phyloP scores from a whole-genome alignment of 2,888 invertebrate species.

The Drosophila antonietae region DNA sequence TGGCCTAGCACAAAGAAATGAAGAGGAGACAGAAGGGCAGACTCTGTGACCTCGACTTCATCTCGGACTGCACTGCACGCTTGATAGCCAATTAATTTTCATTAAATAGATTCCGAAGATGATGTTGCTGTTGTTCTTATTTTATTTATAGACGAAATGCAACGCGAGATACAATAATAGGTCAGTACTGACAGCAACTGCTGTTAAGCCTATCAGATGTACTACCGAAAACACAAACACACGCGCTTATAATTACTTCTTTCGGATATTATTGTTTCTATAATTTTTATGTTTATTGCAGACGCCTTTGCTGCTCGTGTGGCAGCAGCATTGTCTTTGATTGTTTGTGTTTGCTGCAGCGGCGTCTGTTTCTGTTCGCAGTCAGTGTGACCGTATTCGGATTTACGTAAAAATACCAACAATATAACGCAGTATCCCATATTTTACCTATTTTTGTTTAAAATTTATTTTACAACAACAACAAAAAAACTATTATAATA shows the following conservation, averaged over 20 bases:
- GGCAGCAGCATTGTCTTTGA: conserved; percentile 44
- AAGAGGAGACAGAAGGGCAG: conserved; percentile 18
- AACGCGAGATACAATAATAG: conserved; percentile 36
- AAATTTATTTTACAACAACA: conserved; percentile 46
- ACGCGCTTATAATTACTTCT: conserved; percentile 18
- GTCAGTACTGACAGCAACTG: conserved; percentile 16
- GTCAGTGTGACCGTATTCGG: conserved; percentile 46
- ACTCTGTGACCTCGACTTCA: conserved; percentile 60
- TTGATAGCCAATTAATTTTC: conserved; percentile 75
- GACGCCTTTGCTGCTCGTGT: conserved; percentile 36
- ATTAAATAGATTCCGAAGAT: conserved; percentile 68
- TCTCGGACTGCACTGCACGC: conserved; percentile 46
- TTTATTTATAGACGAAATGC: conserved; percentile 64
- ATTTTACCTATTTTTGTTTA: conserved; percentile 11
- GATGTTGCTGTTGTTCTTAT: conserved; percentile 33
- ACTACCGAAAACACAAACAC: conserved; percentile 3
- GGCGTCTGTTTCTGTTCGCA: conserved; percentile 60
- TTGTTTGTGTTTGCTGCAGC: conserved; percentile 59
- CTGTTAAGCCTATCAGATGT: neutral
- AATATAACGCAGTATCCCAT: conserved; percentile 5
- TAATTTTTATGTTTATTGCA: conserved; percentile 19
- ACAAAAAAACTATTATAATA: conserved; percentile 24
- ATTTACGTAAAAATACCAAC: conserved; percentile 14
- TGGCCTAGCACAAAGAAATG: conserved; percentile 14
- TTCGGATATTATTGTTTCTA: conserved; percentile 18